Conservation (phyloP, 2,797 vertebrate genomes). For the Arnoldichthys spilopterus region DNA sequence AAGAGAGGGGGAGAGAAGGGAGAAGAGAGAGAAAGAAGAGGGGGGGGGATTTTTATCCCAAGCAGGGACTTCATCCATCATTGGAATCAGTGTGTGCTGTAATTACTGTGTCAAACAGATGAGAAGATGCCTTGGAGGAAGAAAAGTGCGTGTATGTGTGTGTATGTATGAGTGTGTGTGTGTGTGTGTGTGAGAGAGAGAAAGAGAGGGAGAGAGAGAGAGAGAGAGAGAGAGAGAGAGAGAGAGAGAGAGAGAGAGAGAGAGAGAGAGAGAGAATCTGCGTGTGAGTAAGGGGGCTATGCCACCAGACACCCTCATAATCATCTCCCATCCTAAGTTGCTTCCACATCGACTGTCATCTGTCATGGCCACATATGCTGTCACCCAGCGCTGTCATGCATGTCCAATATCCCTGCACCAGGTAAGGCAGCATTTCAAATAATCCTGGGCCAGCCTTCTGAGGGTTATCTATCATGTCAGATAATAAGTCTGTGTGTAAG, state of each 20-base stretch:
- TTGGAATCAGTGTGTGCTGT: conserved; percentile 86
- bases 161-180: conserved; percentile 26
- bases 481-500: conserved; percentile 50
- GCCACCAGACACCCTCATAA: conserved; percentile 76
- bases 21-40: conserved; percentile 61
- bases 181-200: conserved; percentile 13
- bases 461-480: conserved; percentile 64
- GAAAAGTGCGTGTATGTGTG: conserved; percentile 42
- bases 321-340: conserved; percentile 67
- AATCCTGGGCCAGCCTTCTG: conserved; percentile 58
- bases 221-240: too few relatives aligned
- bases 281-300: conserved; percentile 57
- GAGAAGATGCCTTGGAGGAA: conserved; percentile 80
- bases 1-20: conserved; percentile 21
- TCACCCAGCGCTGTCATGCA: conserved; percentile 79
- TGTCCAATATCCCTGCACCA: conserved; percentile 73
- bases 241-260: too few relatives aligned
- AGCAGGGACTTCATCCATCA: conserved; percentile 86
- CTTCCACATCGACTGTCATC: conserved; percentile 78
- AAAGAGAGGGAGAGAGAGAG: too few relatives aligned
- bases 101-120: conserved; percentile 89
- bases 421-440: conserved; percentile 72
- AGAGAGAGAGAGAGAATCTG: too few relatives aligned
- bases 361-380: conserved; percentile 81
- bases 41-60: conserved; percentile 74